Evolutionary conservation across 2,888 invertebrate genomes (phyloP), one percentile per base, ranked within the genome.

Genomic region (Trissolcus japonicus): DNA sequence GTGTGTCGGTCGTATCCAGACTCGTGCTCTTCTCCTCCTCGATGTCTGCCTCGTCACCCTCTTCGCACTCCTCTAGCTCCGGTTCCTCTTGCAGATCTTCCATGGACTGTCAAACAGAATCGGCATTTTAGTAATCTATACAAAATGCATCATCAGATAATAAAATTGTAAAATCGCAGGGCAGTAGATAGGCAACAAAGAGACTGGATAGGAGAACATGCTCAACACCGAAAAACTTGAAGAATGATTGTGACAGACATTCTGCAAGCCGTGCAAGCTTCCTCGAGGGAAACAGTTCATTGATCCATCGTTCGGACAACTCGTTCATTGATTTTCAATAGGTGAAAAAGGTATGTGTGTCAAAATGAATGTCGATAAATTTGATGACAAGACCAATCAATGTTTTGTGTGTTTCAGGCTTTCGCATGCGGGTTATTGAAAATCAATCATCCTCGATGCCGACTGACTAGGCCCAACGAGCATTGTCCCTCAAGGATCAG

Each of bases 61-160:
- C 88, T 76, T 86, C 88, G 68, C 83, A 80, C 72, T 87, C 89
- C 80, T 89, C 89, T 41, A 89, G 84, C 75, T 89, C 88, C 17
- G 89, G 90, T 59, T 90, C 87, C 62, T 89, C 89, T 35, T 79
- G 83, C n/a, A 89, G 80, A 77, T 89, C 89, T 68, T 88, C 89
- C 89, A 89, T 89, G 41, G 89, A 89, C 89, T 89, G 76, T 4
- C 6, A 57, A 48, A 9, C 0, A 59, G 1, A 59, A 59, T 41
- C 43, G 29, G 16, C 1, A 54, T 46, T 29, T 53, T 11, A 21
- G 13, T 3, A 21, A 35, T 14, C 35, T 11, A 35, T 11, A 35
- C 9, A 7, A 35, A 35, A 35, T 11, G 9, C n/a, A n/a, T 11
- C 41, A 40, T 25, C 4, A 17, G 11, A 21, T 25, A 25, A 46